A percentile compares a stretch with the other conserved stretches of the same genome.
Conservation (phyloP, 1,140 invertebrate species). For the Popillia japonica region DNA sequence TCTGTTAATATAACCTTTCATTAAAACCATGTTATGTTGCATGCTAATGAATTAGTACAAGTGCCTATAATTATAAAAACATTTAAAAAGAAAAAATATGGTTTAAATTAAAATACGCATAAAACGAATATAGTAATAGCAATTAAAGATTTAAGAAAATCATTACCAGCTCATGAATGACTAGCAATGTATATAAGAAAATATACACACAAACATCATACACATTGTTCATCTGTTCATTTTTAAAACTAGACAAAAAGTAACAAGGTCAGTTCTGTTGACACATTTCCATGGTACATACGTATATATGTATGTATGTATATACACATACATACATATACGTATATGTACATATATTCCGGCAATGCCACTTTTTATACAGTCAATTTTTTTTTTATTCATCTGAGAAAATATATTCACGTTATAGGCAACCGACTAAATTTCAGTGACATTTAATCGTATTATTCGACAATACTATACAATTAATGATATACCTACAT, state of each 20-base stretch:
- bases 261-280: slow-evolving; percentile 41
- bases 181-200: background rate
- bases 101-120: background rate
- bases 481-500: background rate
- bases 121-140: background rate
- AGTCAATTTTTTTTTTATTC: background rate
- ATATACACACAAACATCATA: slow-evolving; percentile 12
- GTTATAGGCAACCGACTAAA: background rate
- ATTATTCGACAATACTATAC: background rate
- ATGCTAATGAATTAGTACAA: background rate
- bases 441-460: background rate
- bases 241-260: slow-evolving; percentile 37
- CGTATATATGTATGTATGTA: too few relatives aligned
- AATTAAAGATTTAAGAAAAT: background rate
- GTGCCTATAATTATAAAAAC: background rate
- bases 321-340: too few relatives aligned
- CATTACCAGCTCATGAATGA: background rate
- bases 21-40: background rate
- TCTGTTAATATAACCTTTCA: background rate
- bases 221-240: slow-evolving; percentile 31
- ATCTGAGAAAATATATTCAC: slow-evolving; percentile 5
- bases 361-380: slow-evolving; percentile 36
- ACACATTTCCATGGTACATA: slow-evolving; percentile 37
- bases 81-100: background rate
- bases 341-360: too few relatives aligned